These are phyloP conservation scores for Choreutis nemorana DNA, from an alignment of 2,888 invertebrate genomes.

Conservation along the genomic window DNA sequence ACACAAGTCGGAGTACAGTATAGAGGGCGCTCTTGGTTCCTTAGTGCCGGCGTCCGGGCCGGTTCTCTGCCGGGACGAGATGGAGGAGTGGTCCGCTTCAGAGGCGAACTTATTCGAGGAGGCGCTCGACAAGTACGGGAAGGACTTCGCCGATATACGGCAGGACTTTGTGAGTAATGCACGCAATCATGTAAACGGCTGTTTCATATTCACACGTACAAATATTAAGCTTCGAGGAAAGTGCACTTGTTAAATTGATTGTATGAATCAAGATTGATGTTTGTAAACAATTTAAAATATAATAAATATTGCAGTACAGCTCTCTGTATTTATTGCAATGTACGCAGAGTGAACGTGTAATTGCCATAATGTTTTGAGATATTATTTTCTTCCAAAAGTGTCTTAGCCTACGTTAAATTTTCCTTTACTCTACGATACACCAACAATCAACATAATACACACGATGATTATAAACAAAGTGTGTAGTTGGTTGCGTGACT, in stretches of 20 bases:
- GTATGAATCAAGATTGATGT: background rate
- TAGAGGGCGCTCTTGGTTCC: slow-evolving; percentile 89
- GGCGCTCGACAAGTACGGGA: slow-evolving; percentile 97
- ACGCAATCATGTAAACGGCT: too few species aligned
- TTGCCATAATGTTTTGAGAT: too few species aligned
- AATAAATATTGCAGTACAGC: too few species aligned
- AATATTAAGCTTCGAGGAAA: background rate
- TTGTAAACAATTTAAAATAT: slow-evolving; percentile 8
- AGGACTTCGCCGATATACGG: slow-evolving; percentile 98
- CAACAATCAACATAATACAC: too few species aligned
- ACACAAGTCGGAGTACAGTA: slow-evolving; percentile 91
- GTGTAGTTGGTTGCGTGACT: too few species aligned
- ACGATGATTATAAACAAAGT: too few species aligned
- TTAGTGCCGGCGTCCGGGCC: slow-evolving; percentile 96
- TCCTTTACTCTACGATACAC: too few species aligned
- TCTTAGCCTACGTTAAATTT: too few species aligned
- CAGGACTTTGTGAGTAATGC: slow-evolving; percentile 92
- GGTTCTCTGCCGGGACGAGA: slow-evolving; percentile 96
- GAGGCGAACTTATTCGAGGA: slow-evolving; percentile 99
- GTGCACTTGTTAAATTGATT: background rate
- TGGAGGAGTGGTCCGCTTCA: slow-evolving; percentile 99
- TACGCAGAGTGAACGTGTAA: too few species aligned
- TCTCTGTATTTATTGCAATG: too few species aligned
- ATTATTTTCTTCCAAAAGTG: too few species aligned
- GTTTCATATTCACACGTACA: too few species aligned